A percentile compares a stretch with the other conserved stretches of the same genome.
phyloP scores from a whole-genome alignment of 2,888 invertebrate species.

The Adineta ricciae region DNA sequence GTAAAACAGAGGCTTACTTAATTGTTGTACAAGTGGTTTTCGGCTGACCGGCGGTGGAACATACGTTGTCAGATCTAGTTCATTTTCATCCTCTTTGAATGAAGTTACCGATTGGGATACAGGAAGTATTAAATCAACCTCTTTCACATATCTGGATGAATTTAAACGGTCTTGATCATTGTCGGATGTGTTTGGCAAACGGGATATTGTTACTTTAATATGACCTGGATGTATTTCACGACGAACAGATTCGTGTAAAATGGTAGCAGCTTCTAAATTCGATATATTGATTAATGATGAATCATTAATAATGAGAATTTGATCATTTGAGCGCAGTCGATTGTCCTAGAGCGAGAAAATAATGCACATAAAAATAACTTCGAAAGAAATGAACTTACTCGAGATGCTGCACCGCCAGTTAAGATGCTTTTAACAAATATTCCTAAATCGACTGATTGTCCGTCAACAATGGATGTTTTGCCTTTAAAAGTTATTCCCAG shows the following conservation, averaged over 20 bases:
- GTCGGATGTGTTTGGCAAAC: neutral
- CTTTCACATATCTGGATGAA: neutral
- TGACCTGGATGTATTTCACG: conserved; percentile 26
- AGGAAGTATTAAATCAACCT: neutral
- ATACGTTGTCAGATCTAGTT: conserved; percentile 8
- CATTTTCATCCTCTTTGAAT: neutral
- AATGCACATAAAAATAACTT: neutral
- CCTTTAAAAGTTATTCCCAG: conserved; percentile 33
- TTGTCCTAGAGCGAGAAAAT: conserved; percentile 15
- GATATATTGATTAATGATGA: conserved; percentile 27
- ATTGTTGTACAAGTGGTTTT: neutral
- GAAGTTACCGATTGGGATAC: neutral
- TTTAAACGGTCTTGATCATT: neutral
- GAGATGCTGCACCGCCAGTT: conserved; percentile 33
- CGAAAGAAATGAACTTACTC: neutral
- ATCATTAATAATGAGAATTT: conserved; percentile 32
- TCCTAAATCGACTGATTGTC: conserved; percentile 28
- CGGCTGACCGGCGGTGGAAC: neutral
- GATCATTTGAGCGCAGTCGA: conserved; percentile 28
- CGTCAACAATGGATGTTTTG: conserved; percentile 28
- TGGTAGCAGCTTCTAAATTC: conserved; percentile 29
- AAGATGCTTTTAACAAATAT: conserved; percentile 33
- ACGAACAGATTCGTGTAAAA: conserved; percentile 30
- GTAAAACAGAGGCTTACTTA: neutral
- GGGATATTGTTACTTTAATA: conserved; percentile 31